These are phyloP conservation scores for Melierax canorus DNA, from an alignment of 2,113 vertebrate species.

Conservation along the genomic window DNA sequence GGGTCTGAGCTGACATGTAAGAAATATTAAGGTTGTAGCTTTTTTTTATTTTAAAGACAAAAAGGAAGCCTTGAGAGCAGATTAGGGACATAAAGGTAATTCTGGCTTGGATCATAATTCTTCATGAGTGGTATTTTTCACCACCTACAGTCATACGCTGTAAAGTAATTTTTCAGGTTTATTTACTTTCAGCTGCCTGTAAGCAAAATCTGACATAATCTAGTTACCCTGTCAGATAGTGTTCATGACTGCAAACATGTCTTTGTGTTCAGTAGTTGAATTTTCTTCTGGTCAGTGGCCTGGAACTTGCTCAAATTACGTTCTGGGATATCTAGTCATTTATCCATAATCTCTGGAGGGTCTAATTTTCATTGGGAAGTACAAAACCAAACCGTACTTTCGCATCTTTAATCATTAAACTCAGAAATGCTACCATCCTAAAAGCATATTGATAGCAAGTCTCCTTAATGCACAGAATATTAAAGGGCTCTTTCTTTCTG, in stretches of 20 bases:
- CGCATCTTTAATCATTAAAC: conserved; percentile 21
- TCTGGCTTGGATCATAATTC: conserved; percentile 47
- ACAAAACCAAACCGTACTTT: background rate
- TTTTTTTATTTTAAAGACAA: conserved; percentile 26
- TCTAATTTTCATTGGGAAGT: conserved; percentile 7
- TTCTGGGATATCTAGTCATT: conserved; percentile 36
- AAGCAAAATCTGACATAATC: conserved; percentile 67
- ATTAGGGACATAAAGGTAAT: conserved; percentile 51
- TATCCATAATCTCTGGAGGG: conserved; percentile 36
- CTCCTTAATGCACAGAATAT: background rate
- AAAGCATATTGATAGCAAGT: background rate
- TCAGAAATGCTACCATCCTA: background rate
- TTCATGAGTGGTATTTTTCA: conserved; percentile 43
- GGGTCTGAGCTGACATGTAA: conserved; percentile 66
- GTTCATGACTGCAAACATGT: conserved; percentile 9
- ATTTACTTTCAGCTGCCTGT: conserved; percentile 63
- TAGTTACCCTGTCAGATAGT: conserved; percentile 55
- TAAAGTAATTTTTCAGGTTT: conserved; percentile 62
- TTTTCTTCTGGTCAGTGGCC: conserved; percentile 45
- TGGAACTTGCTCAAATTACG: conserved; percentile 37
- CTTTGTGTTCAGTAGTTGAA: conserved; percentile 21
- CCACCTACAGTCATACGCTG: conserved; percentile 28
- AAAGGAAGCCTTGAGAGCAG: conserved; percentile 47
- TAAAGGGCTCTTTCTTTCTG: background rate
- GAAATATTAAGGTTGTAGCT: conserved; percentile 63